Evolutionary conservation across 2,797 vertebrate genomes (phyloP).

Genomic region (Sebastes baramenuke): DNA sequence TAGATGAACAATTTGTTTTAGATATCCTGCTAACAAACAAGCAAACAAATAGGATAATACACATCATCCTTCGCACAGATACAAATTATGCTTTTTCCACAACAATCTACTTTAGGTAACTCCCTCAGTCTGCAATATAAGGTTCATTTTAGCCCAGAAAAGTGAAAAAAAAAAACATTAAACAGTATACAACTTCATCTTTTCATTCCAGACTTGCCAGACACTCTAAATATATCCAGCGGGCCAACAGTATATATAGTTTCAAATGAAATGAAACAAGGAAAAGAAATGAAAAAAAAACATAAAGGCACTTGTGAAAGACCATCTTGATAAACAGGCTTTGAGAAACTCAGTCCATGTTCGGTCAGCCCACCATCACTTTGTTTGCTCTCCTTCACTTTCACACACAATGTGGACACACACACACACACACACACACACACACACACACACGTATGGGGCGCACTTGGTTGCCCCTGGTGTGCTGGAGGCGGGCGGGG

Average conservation of each 20-base stretch:
- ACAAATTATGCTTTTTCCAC: background rate
- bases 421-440: background rate
- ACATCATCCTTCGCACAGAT: background rate
- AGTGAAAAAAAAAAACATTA: too few relatives aligned
- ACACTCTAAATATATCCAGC: background rate
- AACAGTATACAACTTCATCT: too few relatives aligned
- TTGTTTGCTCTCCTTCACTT: conserved; percentile 13
- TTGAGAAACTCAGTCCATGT: background rate
- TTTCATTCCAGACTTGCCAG: background rate
- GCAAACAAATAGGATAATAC: background rate
- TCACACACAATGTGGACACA: background rate
- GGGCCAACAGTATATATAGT: too few relatives aligned
- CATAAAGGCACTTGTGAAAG: background rate
- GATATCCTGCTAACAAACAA: background rate
- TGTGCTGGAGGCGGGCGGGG: conserved; percentile 58
- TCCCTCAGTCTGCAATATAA: background rate
- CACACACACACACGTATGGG: background rate
- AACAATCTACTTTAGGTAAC: background rate
- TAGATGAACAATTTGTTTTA: background rate
- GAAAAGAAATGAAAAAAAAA: background rate
- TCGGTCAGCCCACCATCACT: conserved; percentile 16
- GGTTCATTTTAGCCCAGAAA: background rate
- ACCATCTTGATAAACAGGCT: background rate
- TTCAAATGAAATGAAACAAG: background rate
- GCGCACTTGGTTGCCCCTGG: conserved; percentile 53